These are phyloP conservation scores for Ophion obscuratus DNA, from an alignment of 2,888 invertebrate genomes.

Conservation along the genomic window DNA sequence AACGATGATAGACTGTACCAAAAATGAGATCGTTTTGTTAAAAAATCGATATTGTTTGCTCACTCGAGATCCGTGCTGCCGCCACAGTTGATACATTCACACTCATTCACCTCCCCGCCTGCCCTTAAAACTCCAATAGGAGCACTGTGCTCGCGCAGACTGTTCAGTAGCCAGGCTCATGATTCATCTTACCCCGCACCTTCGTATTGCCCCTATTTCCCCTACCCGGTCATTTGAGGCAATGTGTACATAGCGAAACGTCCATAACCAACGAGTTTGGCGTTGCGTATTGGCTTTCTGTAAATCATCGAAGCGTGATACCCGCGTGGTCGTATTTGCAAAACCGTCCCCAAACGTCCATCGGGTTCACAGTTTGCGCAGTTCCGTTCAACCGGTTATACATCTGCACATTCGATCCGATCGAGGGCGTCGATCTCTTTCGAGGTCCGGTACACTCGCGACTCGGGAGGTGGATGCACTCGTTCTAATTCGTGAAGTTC, in stretches of 20 bases:
- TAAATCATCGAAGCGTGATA: conserved; percentile 47
- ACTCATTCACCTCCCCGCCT: too few species aligned
- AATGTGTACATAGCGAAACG: conserved; percentile 40
- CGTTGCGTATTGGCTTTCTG: conserved; percentile 40
- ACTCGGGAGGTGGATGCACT: conserved; percentile 40
- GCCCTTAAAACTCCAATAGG: too few species aligned
- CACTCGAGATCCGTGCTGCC: too few species aligned
- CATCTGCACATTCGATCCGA: background rate
- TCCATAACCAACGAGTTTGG: conserved; percentile 31
- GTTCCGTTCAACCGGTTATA: conserved; percentile 55
- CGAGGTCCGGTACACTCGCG: background rate
- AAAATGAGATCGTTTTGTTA: too few species aligned
- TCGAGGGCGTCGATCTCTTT: background rate
- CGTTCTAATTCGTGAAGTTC: conserved; percentile 62
- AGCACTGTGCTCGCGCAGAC: too few species aligned
- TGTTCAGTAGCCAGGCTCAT: too few species aligned
- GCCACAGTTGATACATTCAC: too few species aligned
- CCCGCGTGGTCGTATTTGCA: conserved; percentile 8
- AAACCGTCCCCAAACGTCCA: background rate
- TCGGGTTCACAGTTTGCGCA: conserved; percentile 25
- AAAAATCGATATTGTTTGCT: too few species aligned
- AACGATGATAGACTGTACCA: too few species aligned
- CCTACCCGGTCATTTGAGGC: background rate
- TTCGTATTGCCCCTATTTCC: too few species aligned
- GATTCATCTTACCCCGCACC: too few species aligned